Evolutionary conservation across 2,888 invertebrate species (phyloP).

Genomic region (Chymomyza fuscimana): DNA sequence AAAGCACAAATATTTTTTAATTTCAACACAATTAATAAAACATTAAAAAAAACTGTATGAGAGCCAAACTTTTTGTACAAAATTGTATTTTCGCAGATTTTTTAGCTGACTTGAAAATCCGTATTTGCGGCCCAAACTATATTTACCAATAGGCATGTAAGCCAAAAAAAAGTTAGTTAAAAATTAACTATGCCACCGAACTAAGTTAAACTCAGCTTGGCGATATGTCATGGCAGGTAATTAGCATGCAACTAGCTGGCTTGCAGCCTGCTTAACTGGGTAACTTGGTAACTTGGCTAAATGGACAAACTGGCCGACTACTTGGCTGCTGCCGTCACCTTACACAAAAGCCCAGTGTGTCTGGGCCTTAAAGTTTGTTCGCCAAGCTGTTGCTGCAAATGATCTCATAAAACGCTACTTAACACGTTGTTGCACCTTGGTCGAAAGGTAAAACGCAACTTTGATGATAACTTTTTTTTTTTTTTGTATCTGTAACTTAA

Average conservation of each 20-base stretch:
- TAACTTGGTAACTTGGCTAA: neutral
- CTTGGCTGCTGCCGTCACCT: slow-evolving; percentile 20
- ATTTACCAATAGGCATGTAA: slow-evolving; percentile 25
- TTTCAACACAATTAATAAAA: slow-evolving; percentile 3
- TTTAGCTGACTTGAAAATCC: too few species aligned
- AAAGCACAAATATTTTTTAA: neutral
- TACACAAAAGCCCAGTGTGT: slow-evolving; percentile 44
- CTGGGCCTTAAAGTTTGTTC: slow-evolving; percentile 36
- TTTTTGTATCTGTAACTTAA: neutral
- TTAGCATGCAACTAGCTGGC: slow-evolving; percentile 57
- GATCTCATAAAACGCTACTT: slow-evolving; percentile 69
- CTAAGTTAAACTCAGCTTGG: slow-evolving; percentile 25
- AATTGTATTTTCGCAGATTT: too few species aligned
- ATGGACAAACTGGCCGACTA: neutral
- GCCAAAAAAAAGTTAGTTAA: slow-evolving; percentile 24
- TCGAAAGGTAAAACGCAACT: slow-evolving; percentile 29
- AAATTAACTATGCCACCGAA: slow-evolving; percentile 8
- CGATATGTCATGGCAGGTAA: slow-evolving; percentile 61
- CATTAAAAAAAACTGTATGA: neutral
- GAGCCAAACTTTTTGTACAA: too few species aligned
- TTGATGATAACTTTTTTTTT: slow-evolving; percentile 58
- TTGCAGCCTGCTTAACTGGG: neutral
- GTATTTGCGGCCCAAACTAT: neutral
- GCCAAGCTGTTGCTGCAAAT: slow-evolving; percentile 23
- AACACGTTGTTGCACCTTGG: slow-evolving; percentile 49